A percentile compares a stretch with the other conserved stretches of the same genome.
Conservation (phyloP, 1,140 invertebrate genomes). For the Scaptomyza graminum region DNA sequence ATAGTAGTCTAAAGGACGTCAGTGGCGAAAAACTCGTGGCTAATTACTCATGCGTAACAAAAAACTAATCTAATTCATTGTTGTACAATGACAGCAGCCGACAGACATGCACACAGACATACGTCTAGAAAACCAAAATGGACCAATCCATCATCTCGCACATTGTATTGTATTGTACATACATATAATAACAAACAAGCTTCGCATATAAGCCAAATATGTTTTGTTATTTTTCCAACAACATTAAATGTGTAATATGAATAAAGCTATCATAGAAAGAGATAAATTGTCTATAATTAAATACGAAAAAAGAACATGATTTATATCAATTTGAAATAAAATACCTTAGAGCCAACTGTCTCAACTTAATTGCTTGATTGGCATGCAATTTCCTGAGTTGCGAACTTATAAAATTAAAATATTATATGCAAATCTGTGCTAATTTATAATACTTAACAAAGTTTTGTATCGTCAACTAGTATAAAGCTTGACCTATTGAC, state of each 20-base stretch:
- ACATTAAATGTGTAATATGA: not conserved
- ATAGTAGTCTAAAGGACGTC: slow-evolving; percentile 36
- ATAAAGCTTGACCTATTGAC: slow-evolving; percentile 14
- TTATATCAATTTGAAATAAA: no score
- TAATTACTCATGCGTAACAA: slow-evolving; percentile 76
- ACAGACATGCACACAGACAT: not conserved
- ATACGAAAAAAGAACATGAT: no score
- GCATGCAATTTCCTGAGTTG: no score
- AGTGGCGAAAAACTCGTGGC: slow-evolving; percentile 42
- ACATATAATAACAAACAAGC: slow-evolving; percentile 17
- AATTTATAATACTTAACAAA: no score
- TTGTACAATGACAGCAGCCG: slow-evolving; percentile 9
- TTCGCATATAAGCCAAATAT: not conserved
- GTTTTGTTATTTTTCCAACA: not conserved
- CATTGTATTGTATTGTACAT: not conserved
- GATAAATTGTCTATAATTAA: no score
- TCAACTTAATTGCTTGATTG: no score
- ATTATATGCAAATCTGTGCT: no score
- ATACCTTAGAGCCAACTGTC: no score
- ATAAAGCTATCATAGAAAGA: no score
- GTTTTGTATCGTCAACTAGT: no score
- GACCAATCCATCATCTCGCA: slow-evolving; percentile 37
- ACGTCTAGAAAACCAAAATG: slow-evolving; percentile 6
- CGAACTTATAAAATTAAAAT: no score
- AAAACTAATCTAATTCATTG: slow-evolving; percentile 63